Evolutionary conservation across 2,888 invertebrate species (phyloP), one percentile per base, ranked within the genome.

Genomic region (Macrophya alboannulata): DNA sequence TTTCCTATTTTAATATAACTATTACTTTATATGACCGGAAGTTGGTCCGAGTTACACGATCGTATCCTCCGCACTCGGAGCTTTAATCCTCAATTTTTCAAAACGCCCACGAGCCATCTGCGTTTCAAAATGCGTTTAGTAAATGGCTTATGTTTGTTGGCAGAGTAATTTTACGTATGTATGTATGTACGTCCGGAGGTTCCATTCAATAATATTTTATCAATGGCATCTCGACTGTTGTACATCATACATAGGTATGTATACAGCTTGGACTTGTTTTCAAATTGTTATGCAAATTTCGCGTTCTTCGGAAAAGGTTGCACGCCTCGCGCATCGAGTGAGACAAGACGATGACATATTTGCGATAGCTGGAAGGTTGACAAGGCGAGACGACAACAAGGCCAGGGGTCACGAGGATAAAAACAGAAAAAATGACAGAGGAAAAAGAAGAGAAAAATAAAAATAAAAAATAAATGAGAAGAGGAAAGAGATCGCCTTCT

Each of bases 311-410:
- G 25, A 4, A 25, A 25, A 62, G 62, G 62, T 25, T 62, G 12
- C 62, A 62, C 25, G 9, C 12, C 25, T n/a, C 21, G 25, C 48
- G 4, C 15, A 1, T 48, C 48, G 3, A 68, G 31, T 15, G 15
- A 31, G 43, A 43, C n/a, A n/a, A 74, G 72, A 45, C 6, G 43
- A 21, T 74, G 72, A 74, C n/a, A 45, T n/a, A 74, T 74, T 74
- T 43, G 40, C 45, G 45, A 74, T 45, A 45, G n/a, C 72, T 40
- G 72, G 72, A 45, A 45, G 45, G 21, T 17, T 21, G 43, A 74
- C 72, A 21, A 21, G 72, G 45, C 45, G 72, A 43, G 25, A 43
- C 10, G 45, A n/a, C 40, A 37, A 17, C 31, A 15, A 40, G 9
- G n/a, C 55, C 55, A 62, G 10, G 21, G 25, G 17, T 74, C 43